Evolutionary conservation across 2,797 vertebrate genomes (phyloP), one percentile per base, ranked within the genome.

Genomic region (Melanotaenia parkinsoni): DNA sequence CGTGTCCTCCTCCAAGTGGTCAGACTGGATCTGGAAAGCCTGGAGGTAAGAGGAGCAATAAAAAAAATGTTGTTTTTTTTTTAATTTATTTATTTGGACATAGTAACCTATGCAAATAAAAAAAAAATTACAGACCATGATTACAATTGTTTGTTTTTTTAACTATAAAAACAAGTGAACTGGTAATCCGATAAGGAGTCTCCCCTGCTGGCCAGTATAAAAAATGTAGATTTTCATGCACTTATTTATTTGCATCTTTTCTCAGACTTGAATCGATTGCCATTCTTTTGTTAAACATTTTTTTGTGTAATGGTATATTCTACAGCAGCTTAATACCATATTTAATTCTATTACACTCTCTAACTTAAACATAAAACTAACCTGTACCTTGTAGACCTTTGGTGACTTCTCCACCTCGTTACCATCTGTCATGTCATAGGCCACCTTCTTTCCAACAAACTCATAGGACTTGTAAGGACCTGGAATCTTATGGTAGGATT

Each of bases 351-450:
- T 18, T 45, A 2, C 5, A 45, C 43, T 45, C 5, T 45, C 18
- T 18, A 45, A 18, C 43, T 45, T 18, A 45, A 6, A 20, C 16
- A 45, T 16, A 45, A 50, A 65, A 79, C 63, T 59, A n/a, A 83
- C 74, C 68, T 81, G 65, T 90, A 94, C 93, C 94, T 95, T 95
- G 69, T 92, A 91, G 40, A 92, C 80, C 50, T 91, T 90, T 76
- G 90, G 50, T 12, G 84, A 83, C 84, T 95, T 95, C 72, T 94
- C 93, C 79, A 95, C 91, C 59, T 94, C 91, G 9, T 94, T 95
- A 73, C 74, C 85, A 0, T 85, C n/a, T 6, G 82, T 86, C 63
- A 78, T 81, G 51, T 87, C 83, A 0, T 92, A 87, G 40, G 67
- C 75, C 22, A n/a, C 67, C 84, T 93, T 95, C 84, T 94, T 95